Base-by-base conservation (phyloP, 2,888 invertebrate species). In the Limulus polyphemus region DNA sequence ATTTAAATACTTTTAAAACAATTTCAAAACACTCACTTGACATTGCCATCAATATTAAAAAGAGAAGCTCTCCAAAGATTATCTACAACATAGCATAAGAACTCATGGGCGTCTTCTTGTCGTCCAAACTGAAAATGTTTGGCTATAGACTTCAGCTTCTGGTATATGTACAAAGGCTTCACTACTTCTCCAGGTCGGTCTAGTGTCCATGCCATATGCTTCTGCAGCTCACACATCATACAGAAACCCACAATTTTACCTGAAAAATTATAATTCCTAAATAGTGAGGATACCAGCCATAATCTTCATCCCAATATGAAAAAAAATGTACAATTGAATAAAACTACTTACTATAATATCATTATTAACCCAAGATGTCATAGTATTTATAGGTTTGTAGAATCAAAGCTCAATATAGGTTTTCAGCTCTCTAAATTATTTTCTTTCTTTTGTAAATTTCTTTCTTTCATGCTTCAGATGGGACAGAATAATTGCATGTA, bases 91-190 rank as follows among this genome's bases (percentile, higher is more conserved):
- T 93, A 93, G 65, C 94, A 84, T 64, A 98, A 80, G 77, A 97
- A 97, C 77, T 98, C 97, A 77, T 97, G 97, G 1, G 97, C 95
- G 82, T 98, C 97, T 78, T 98, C 97, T 78, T 98, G 97, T 17
- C 91, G 81, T 0, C 94, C 94, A 68, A 88, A 88, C 55, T 87
- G 85, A 75, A 97, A 83, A 73, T 92, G 91, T 74, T 90, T 86
- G 74, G 91, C 84, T 71, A 85, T 84, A 63, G 79, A 89, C 76
- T 86, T 86, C 49, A 77, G 67, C 65, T 76, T 75, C 58, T 74
- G 74, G 49, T 72, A 89, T 86, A 81, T 94, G 88, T 78, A 88
- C 87, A 61, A 91, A 76, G 68, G 95, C 90, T 81, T 79, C 66
- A 73, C 75, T 63, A 71, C 71, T 57, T 71, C 69, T 16, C 72